Percentiles rank a stretch among this genome's conserved stretches.
Conservation (phyloP, 2,113 vertebrate genomes). For the Caranx ignobilis region DNA sequence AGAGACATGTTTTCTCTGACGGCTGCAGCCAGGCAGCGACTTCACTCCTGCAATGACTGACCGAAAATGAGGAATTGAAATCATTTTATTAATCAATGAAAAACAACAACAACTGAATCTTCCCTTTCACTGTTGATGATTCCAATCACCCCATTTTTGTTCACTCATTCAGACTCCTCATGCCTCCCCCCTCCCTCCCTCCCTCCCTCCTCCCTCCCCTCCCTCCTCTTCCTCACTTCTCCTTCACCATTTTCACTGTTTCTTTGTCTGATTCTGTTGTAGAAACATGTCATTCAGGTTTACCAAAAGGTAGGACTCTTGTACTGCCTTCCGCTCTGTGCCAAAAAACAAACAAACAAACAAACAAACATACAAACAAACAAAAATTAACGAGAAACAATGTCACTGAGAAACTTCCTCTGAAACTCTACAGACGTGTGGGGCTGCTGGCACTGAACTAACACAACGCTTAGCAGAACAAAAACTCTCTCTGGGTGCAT, state of each 20-base stretch:
- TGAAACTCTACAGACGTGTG: constrained; percentile 78
- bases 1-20: neutral
- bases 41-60: constrained; percentile 53
- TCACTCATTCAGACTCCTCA: constrained; percentile 57
- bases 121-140: constrained; percentile 45
- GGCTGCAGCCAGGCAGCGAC: constrained; percentile 57
- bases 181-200: neutral
- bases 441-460: constrained; percentile 87
- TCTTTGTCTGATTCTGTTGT: constrained; percentile 97
- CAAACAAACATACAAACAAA: no score
- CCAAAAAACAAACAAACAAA: neutral
- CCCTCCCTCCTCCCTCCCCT: neutral
- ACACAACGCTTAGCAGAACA: constrained; percentile 63
- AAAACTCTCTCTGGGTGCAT: constrained; percentile 37
- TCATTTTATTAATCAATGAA: constrained; percentile 32
- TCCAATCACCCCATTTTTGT: constrained; percentile 65
- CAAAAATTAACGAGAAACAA: constrained; percentile 67
- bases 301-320: constrained; percentile 99
- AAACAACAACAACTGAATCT: neutral
- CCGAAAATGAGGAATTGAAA: constrained; percentile 64
- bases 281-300: constrained; percentile 99
- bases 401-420: constrained; percentile 26
- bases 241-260: constrained; percentile 76
- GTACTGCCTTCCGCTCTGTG: constrained; percentile 82
- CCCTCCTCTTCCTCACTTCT: constrained; percentile 16